phyloP scores from a whole-genome alignment of 2,888 invertebrate species.

The Parnassius apollo region DNA sequence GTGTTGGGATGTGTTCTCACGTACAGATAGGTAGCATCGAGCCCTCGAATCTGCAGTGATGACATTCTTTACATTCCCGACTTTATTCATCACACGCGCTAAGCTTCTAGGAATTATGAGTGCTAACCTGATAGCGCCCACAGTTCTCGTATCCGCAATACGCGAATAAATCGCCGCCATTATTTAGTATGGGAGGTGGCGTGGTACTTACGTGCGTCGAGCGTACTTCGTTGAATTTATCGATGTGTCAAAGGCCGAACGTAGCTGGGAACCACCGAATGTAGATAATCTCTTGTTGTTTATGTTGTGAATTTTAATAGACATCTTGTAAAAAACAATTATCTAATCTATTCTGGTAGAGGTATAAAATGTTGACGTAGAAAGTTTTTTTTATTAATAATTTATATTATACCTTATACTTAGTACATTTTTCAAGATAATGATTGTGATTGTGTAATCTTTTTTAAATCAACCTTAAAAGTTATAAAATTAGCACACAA shows the following conservation, averaged over 20 bases:
- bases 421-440: background rate
- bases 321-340: too few relatives aligned
- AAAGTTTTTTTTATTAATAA: too few relatives aligned
- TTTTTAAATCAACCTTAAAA: background rate
- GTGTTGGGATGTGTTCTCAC: conserved; percentile 58
- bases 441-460: background rate
- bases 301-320: background rate
- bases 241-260: conserved; percentile 64
- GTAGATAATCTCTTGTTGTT: background rate
- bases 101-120: conserved; percentile 70
- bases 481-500: background rate
- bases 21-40: conserved; percentile 53
- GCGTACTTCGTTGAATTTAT: conserved; percentile 63
- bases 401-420: too few relatives aligned
- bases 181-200: conserved; percentile 70
- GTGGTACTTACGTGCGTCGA: conserved; percentile 57
- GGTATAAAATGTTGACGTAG: too few relatives aligned
- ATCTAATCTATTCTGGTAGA: too few relatives aligned
- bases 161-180: conserved; percentile 67
- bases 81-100: conserved; percentile 78
- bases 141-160: conserved; percentile 59
- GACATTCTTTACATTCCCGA: conserved; percentile 66
- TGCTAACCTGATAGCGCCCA: conserved; percentile 53
- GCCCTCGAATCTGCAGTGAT: conserved; percentile 74
- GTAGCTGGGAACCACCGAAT: conserved; percentile 52